A percentile compares a stretch with the other conserved stretches of the same genome.
Conservation (phyloP, 1,140 invertebrate species). For the Goniozus legneri region DNA sequence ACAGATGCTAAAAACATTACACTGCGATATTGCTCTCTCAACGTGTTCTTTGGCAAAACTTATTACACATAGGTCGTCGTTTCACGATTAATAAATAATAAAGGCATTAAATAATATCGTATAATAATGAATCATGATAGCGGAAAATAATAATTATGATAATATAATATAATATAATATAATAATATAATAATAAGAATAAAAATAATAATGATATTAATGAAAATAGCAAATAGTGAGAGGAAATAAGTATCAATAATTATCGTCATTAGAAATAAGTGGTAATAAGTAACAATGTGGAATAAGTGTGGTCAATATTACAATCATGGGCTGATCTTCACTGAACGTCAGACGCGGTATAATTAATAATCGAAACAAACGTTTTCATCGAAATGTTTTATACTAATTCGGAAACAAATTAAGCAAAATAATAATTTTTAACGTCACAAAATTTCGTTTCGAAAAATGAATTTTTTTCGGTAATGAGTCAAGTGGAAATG, state of each 20-base stretch:
- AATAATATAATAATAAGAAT: slow-evolving; percentile 30
- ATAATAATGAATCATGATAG: slow-evolving; percentile 36
- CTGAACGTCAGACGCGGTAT: slow-evolving; percentile 18
- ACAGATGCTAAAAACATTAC: slow-evolving; percentile 28
- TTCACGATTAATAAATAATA: slow-evolving; percentile 54
- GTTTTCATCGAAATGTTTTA: no score
- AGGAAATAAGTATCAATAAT: slow-evolving; percentile 27
- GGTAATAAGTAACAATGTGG: slow-evolving; percentile 45
- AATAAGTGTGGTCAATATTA: slow-evolving; percentile 30
- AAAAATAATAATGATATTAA: slow-evolving; percentile 35
- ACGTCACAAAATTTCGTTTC: no score
- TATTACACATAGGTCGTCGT: slow-evolving; percentile 54
- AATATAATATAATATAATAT: slow-evolving; percentile 35
- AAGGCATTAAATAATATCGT: slow-evolving; percentile 48
- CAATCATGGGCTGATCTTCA: slow-evolving; percentile 22
- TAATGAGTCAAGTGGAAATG: no score
- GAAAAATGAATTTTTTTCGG: no score
- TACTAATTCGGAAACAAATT: no score
- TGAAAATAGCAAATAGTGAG: slow-evolving; percentile 23
- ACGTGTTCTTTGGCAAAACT: slow-evolving; percentile 54
- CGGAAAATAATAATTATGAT: slow-evolving; percentile 39
- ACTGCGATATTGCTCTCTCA: slow-evolving; percentile 42
- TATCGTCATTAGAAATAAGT: slow-evolving; percentile 34
- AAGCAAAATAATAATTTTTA: no score
- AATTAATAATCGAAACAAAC: no score